Evolutionary conservation across 2,888 invertebrate genomes (phyloP).

Genomic region (Linnaemya tessellans): DNA sequence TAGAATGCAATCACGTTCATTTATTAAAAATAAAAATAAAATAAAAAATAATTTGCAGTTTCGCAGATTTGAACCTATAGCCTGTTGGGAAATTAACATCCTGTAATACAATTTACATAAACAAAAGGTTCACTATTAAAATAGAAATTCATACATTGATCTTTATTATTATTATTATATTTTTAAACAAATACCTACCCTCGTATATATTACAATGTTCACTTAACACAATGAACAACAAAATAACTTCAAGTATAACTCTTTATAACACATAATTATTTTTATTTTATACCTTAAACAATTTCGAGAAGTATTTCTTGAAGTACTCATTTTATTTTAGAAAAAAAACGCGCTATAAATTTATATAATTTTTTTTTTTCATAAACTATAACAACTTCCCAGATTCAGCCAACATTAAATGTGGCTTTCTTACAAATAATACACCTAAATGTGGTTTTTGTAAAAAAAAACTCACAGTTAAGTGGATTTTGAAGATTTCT

Average conservation of each 20-base stretch:
- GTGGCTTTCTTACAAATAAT: conserved; percentile 36
- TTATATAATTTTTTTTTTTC: neutral
- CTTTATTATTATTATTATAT: no score
- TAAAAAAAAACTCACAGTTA: conserved; percentile 6
- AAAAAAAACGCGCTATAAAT: neutral
- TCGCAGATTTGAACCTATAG: no score
- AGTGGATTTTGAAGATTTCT: conserved; percentile 50
- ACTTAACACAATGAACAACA: neutral
- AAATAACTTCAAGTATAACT: neutral
- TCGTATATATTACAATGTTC: neutral
- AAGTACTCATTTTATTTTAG: neutral
- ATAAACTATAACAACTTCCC: neutral
- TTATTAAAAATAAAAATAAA: no score
- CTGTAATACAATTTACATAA: no score
- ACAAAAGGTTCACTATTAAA: no score
- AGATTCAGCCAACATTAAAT: conserved; percentile 20
- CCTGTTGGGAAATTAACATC: no score
- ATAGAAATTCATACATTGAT: no score
- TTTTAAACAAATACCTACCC: neutral
- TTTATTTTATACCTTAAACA: neutral
- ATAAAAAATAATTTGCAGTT: no score
- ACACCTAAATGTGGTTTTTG: conserved; percentile 30
- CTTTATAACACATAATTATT: conserved; percentile 11
- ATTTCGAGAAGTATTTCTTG: neutral
- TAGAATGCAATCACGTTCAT: no score